These are phyloP conservation scores for Hyposoter dolosus DNA, from an alignment of 2,888 invertebrate species.

Conservation along the genomic window DNA sequence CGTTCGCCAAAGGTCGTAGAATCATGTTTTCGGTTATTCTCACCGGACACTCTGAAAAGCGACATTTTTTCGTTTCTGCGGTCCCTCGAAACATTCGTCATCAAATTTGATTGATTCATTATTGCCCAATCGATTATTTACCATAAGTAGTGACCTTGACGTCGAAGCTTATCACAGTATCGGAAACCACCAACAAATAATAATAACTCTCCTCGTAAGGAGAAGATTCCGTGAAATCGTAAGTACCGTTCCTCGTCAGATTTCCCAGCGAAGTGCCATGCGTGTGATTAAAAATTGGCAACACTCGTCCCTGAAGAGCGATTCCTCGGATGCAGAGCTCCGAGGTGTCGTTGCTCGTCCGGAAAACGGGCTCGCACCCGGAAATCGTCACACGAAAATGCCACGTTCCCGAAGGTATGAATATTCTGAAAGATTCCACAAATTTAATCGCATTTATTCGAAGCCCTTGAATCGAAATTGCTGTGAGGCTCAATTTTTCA, in stretches of 20 bases:
- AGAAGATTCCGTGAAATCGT: conserved; percentile 82
- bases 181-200: conserved; percentile 84
- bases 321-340: conserved; percentile 82
- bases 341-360: conserved; percentile 70
- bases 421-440: conserved; percentile 80
- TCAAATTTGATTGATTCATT: background rate
- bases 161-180: conserved; percentile 83
- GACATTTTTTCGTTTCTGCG: background rate
- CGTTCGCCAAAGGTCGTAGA: conserved; percentile 69
- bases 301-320: conserved; percentile 81
- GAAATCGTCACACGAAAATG: conserved; percentile 83
- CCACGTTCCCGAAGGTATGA: conserved; percentile 85
- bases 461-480: background rate
- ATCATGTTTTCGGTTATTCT: conserved; percentile 76
- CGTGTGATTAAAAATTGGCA: conserved; percentile 82
- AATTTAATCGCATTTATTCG: background rate
- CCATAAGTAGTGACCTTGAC: conserved; percentile 82
- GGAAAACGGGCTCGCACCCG: conserved; percentile 82
- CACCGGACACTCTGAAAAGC: conserved; percentile 79
- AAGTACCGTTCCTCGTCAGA: conserved; percentile 78
- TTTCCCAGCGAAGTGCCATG: conserved; percentile 74
- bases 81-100: background rate
- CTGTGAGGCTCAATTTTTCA: no score
- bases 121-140: conserved; percentile 66
- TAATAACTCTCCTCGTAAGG: conserved; percentile 85